Evolutionary conservation across 2,113 vertebrate genomes (phyloP).

Genomic region (Crypturellus undulatus): DNA sequence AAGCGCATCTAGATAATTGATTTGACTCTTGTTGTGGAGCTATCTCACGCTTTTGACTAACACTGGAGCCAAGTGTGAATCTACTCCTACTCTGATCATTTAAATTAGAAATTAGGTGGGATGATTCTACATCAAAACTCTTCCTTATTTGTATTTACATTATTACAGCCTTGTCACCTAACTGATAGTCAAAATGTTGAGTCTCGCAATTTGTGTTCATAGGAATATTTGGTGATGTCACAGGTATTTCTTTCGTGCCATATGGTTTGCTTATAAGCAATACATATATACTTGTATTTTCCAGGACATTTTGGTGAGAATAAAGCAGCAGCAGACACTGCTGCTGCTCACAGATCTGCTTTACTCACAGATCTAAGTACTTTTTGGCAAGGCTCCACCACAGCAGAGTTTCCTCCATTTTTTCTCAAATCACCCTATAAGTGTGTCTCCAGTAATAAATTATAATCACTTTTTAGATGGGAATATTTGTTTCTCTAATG

Average conservation of each 20-base stretch:
- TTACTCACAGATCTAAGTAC: neutral
- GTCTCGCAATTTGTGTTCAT: neutral
- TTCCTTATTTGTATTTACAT: slow-evolving; percentile 39
- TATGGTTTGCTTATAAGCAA: neutral
- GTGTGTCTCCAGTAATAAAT: neutral
- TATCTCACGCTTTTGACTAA: slow-evolving; percentile 17
- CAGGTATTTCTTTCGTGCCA: neutral
- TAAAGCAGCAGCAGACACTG: neutral
- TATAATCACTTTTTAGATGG: neutral
- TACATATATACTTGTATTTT: neutral
- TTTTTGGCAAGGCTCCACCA: neutral
- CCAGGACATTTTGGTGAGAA: neutral
- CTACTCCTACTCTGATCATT: slow-evolving; percentile 35
- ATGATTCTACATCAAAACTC: slow-evolving; percentile 10
- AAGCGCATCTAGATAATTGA: neutral
- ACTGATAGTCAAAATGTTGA: neutral
- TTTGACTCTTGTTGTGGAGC: neutral
- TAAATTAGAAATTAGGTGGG: slow-evolving; percentile 35
- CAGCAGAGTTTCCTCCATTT: neutral
- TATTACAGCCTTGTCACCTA: neutral
- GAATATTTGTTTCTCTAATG: neutral
- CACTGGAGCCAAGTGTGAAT: neutral
- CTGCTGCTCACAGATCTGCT: neutral
- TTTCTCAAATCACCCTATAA: neutral
- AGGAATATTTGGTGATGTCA: slow-evolving; percentile 9